A percentile compares a stretch with the other conserved stretches of the same genome.
These are phyloP conservation scores for Drosophila chauvacae DNA, from an alignment of 1,140 invertebrate species.

Conservation along the genomic window DNA sequence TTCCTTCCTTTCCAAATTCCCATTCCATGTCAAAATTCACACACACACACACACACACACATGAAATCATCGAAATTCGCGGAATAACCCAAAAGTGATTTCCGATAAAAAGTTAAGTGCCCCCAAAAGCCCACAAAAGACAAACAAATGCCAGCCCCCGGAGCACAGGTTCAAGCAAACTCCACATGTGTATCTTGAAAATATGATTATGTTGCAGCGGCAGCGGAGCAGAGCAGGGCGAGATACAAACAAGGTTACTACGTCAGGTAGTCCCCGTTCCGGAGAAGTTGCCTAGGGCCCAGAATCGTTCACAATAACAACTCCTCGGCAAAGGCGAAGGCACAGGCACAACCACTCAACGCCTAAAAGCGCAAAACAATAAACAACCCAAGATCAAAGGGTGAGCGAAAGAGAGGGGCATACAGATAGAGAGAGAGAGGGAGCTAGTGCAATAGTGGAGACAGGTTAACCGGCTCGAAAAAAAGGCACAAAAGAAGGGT, in stretches of 20 bases:
- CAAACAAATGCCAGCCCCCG: conserved; percentile 44
- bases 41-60: conserved; percentile 25
- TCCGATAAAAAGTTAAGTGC: conserved; percentile 80
- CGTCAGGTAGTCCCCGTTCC: conserved; percentile 64
- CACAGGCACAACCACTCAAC: conserved; percentile 38
- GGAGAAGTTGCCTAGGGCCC: conserved; percentile 24
- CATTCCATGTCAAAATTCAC: conserved; percentile 3
- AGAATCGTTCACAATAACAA: conserved; percentile 22
- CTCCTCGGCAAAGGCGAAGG: not conserved
- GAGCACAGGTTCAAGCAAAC: conserved; percentile 68
- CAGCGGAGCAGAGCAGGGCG: not conserved
- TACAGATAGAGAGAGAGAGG: not conserved
- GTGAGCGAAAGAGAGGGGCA: conserved; percentile 2
- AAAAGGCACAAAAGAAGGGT: conserved; percentile 54
- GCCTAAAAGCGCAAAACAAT: conserved; percentile 64
- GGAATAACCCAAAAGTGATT: conserved; percentile 67
- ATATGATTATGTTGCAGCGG: conserved; percentile 73
- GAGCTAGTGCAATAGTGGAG: conserved; percentile 23
- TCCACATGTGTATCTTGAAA: conserved; percentile 65
- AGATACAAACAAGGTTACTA: conserved; percentile 57
- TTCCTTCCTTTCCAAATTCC: not conserved
- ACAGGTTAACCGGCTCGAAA: conserved; percentile 53
- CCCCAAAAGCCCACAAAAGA: conserved; percentile 53
- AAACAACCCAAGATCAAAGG: conserved; percentile 50
- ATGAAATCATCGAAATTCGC: conserved; percentile 57